Evolutionary conservation across 2,113 vertebrate genomes (phyloP).

Genomic region (Malurus melanocephalus): DNA sequence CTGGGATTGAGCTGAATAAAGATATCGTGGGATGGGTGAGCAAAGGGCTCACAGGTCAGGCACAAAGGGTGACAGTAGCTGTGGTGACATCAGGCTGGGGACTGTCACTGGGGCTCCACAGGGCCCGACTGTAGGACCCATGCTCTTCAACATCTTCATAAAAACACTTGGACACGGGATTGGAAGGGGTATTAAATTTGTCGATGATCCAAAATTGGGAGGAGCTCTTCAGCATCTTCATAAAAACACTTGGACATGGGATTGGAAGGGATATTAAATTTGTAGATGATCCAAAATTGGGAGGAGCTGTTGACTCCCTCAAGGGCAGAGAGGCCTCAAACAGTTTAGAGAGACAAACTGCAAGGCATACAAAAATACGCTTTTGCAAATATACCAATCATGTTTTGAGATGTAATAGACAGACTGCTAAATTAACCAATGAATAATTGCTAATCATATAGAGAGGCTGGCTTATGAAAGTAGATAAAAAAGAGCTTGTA

Average conservation of each 20-base stretch:
- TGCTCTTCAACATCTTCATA: not conserved
- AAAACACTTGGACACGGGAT: not conserved
- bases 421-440: too few species aligned
- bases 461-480: too few species aligned
- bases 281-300: not conserved
- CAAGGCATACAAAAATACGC: too few species aligned
- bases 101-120: not conserved
- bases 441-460: too few species aligned
- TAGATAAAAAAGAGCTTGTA: too few species aligned
- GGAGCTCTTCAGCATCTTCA: not conserved
- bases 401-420: too few species aligned
- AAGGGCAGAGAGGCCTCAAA: not conserved
- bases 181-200: not conserved
- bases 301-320: not conserved
- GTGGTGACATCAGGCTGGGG: not conserved
- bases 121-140: fast-evolving
- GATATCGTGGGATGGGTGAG: not conserved
- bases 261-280: too few species aligned
- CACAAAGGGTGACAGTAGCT: not conserved
- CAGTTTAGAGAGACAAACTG: too few species aligned
- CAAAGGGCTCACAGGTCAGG: fast-evolving
- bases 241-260: not conserved
- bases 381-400: too few species aligned
- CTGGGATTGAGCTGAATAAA: not conserved
- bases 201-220: not conserved